phyloP scores from a whole-genome alignment of 2,113 vertebrate species.

The Hippocampus zosterae region DNA sequence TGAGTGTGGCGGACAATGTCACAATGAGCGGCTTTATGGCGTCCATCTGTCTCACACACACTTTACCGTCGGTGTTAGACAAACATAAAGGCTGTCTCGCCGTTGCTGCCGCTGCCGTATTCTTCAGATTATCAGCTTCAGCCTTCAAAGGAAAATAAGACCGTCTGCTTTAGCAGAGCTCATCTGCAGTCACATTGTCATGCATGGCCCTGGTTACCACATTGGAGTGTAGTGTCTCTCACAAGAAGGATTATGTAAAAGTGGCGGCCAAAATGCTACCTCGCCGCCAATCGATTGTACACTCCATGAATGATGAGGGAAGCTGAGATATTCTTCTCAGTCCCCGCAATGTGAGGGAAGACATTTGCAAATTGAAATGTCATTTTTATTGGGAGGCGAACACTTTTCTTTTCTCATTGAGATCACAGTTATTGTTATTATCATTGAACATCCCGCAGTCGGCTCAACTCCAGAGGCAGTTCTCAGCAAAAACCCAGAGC shows the following conservation, averaged over 20 bases:
- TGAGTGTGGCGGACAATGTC: not conserved
- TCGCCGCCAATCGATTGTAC: not conserved
- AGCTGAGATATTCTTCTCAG: not conserved
- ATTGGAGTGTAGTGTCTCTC: slow-evolving; percentile 1
- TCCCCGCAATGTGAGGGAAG: not conserved
- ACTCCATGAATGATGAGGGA: not conserved
- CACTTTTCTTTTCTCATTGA: not conserved
- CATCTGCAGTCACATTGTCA: not conserved
- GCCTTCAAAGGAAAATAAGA: not conserved
- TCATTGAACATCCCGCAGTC: not conserved
- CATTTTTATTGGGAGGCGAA: not conserved
- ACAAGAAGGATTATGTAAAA: slow-evolving; percentile 25
- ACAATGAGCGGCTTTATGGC: slow-evolving; percentile 50
- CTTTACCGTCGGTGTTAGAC: slow-evolving; percentile 19
- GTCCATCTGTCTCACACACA: slow-evolving; percentile 17
- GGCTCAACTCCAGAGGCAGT: not conserved
- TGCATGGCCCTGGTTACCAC: slow-evolving; percentile 10
- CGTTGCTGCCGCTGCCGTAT: not conserved
- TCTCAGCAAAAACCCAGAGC: not conserved
- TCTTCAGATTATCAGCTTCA: not conserved
- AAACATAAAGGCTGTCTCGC: slow-evolving; percentile 20
- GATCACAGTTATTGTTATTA: slow-evolving; percentile 2
- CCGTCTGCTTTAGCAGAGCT: not conserved
- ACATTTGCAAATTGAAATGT: slow-evolving; percentile 18
- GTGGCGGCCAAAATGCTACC: slow-evolving; percentile 13